Evolutionary conservation across 2,113 vertebrate species (phyloP), one percentile per base, ranked within the genome.

Genomic region (Sapayoa aenigma): DNA sequence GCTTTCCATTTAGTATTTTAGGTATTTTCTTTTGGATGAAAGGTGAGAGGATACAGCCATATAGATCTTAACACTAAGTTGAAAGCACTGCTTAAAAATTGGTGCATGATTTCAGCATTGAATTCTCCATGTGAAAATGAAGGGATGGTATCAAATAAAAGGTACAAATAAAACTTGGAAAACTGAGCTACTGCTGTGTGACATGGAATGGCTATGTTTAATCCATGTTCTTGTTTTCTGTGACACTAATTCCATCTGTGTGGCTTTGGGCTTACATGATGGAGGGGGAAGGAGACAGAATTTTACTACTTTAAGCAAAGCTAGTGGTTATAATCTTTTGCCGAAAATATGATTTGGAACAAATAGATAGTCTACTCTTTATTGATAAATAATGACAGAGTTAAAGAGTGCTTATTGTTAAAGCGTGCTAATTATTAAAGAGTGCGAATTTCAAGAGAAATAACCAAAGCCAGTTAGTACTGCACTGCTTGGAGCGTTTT

Each of bases 191-290:
- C 30, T 67, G 27, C 33, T 58, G 35, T 15, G 37, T 73, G 55
- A 39, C 19, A 0, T 17, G 17, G 37, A 69, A 42, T 0, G 2
- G 12, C 27, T 14, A 0, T 23, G 18, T 23, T 75, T 50, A 35
- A 74, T 49, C 13, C 19, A 12, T 33, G 22, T 49, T 84, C 69
- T 16, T 55, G 30, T 82, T 11, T 46, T 76, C 67, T 46, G 30
- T 47, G 31, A 17, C 37, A 19, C 11, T 56, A 41, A 37, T 22
- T 83, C 47, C 20, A 2, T 46, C 68, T 73, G 14, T 39, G 4
- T 44, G 33, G n/a, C 44, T 87, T 68, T 58, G 55, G 24, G 19
- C 18, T 59, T 63, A 46, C 74, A 39, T 65, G 27, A 50, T n/a
- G 22, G 65, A 73, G 31, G 88, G 47, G 16, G 44, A 53, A 63